Conservation (phyloP, 2,888 invertebrate genomes). For the Lochmaea capreae region DNA sequence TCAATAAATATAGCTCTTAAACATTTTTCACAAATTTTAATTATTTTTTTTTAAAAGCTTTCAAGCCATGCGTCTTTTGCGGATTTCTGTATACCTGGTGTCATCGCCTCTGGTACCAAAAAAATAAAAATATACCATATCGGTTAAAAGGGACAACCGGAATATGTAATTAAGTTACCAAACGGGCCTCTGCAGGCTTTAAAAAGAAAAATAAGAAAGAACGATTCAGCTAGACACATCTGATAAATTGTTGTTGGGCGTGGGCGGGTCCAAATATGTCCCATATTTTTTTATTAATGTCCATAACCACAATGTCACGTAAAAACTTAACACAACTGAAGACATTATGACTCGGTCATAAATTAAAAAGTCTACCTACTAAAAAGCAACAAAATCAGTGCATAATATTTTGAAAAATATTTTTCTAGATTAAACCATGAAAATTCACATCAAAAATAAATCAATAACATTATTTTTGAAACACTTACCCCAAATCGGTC, state of each 20-base stretch:
- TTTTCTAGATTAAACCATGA: too few relatives aligned
- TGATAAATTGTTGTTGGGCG: constrained; percentile 16
- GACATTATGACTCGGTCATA: too few relatives aligned
- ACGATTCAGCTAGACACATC: constrained; percentile 17
- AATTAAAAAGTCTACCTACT: too few relatives aligned
- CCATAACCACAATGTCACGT: background rate
- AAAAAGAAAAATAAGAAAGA: constrained; percentile 29
- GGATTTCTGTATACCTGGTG: background rate
- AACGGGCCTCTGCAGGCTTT: constrained; percentile 32
- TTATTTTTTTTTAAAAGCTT: background rate
- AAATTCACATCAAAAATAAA: too few relatives aligned
- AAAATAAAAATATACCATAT: constrained; percentile 13
- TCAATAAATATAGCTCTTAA: too few relatives aligned
- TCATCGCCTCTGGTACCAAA: constrained; percentile 6
- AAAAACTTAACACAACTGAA: background rate
- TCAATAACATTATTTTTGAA: too few relatives aligned
- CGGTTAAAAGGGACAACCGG: constrained; percentile 15
- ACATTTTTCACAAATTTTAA: too few relatives aligned
- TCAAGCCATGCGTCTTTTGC: background rate
- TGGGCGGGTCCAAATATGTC: constrained; percentile 12
- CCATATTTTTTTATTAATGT: constrained; percentile 7
- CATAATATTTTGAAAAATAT: too few relatives aligned
- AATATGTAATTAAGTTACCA: constrained; percentile 42
- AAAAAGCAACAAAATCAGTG: too few relatives aligned
- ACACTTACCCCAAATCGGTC: too few relatives aligned